phyloP scores from a whole-genome alignment of 1,140 invertebrate species.

The Diprion similis region DNA sequence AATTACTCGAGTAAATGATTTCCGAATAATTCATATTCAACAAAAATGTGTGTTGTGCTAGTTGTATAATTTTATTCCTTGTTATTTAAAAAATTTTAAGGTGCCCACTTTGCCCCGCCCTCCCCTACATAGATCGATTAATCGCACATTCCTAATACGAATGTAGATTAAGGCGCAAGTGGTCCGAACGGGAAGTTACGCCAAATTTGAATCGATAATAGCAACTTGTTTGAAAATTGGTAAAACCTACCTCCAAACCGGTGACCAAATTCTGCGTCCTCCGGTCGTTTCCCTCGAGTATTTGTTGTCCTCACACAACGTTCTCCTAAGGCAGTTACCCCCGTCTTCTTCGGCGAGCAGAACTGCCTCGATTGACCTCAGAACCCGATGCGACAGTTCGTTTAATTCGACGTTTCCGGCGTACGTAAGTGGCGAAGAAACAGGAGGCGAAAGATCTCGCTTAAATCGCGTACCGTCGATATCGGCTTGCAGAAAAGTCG shows the following conservation, averaged over 20 bases:
- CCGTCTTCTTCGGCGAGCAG: constrained; percentile 56
- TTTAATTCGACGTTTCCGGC: constrained; percentile 56
- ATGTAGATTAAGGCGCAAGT: neutral
- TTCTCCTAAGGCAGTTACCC: constrained; percentile 66
- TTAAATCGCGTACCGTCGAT: constrained; percentile 37
- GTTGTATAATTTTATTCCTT: too few species aligned
- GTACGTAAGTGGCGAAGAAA: constrained; percentile 35
- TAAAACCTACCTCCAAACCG: constrained; percentile 71
- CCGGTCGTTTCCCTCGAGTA: constrained; percentile 61
- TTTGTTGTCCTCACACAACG: constrained; percentile 70
- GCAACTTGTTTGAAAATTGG: neutral
- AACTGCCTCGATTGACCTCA: constrained; percentile 64
- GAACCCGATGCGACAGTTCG: constrained; percentile 63
- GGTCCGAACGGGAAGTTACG: neutral
- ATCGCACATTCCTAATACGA: constrained; percentile 1
- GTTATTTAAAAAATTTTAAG: too few species aligned
- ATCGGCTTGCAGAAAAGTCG: constrained; percentile 29
- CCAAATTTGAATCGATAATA: neutral
- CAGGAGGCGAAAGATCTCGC: constrained; percentile 31
- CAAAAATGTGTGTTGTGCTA: too few species aligned
- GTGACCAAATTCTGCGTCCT: constrained; percentile 68
- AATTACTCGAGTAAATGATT: too few species aligned
- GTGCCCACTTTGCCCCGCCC: too few species aligned
- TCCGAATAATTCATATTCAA: too few species aligned
- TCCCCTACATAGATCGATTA: neutral